A percentile compares a stretch with the other conserved stretches of the same genome.
Conservation (phyloP, 1,140 invertebrate species). For the Latrodectus geometricus region DNA sequence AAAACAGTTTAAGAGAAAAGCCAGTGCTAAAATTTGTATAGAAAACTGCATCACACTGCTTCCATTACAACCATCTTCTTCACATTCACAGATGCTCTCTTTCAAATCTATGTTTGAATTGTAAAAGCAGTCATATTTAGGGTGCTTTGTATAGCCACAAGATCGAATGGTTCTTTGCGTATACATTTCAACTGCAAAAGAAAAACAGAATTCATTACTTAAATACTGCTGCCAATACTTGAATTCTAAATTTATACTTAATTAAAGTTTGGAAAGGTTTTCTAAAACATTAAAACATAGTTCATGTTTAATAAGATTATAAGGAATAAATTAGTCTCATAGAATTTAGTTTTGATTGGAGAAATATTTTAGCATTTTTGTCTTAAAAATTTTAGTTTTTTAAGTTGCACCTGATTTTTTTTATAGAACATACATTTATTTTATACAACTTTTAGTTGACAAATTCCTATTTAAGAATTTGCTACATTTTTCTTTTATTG, state of each 20-base stretch:
- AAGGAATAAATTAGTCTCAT: too few species aligned
- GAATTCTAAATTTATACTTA: background rate
- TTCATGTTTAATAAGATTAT: too few species aligned
- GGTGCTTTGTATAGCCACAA: slow-evolving; percentile 48
- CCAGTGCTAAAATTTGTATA: background rate
- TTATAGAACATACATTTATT: too few species aligned
- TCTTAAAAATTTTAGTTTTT: too few species aligned
- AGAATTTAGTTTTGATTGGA: too few species aligned
- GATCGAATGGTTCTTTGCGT: slow-evolving; percentile 38
- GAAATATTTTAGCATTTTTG: too few species aligned
- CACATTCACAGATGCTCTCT: slow-evolving; percentile 49
- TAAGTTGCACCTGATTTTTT: too few species aligned
- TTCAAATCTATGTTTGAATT: slow-evolving; percentile 49
- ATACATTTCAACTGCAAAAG: slow-evolving; percentile 17
- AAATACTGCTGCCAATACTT: background rate
- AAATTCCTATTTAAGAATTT: too few species aligned
- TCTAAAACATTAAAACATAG: too few species aligned
- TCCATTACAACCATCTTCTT: slow-evolving; percentile 50
- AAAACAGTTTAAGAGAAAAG: background rate
- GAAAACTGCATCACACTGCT: slow-evolving; percentile 11
- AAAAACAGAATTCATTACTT: background rate
- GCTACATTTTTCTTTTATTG: too few species aligned
- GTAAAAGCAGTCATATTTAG: slow-evolving; percentile 40
- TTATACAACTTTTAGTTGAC: too few species aligned
- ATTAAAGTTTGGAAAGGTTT: too few species aligned